A percentile compares a stretch with the other conserved stretches of the same genome.
Evolutionary conservation across 2,888 invertebrate species (phyloP).

Genomic region (Dryobota labecula): DNA sequence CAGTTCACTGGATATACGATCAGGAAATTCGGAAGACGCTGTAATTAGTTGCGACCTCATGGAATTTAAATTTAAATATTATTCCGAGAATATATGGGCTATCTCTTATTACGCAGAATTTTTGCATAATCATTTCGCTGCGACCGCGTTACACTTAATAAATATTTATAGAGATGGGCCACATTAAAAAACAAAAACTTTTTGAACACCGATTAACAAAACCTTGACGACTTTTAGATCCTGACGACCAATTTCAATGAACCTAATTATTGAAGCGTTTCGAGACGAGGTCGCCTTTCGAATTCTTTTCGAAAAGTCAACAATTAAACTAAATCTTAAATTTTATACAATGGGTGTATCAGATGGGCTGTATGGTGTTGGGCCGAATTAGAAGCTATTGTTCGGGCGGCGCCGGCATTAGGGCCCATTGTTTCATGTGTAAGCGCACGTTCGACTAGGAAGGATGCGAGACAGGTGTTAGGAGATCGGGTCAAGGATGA

Average conservation of each 20-base stretch:
- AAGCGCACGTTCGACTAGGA: conserved; percentile 66
- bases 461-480: conserved; percentile 75
- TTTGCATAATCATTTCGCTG: conserved; percentile 42
- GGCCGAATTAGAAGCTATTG: conserved; percentile 75
- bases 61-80: conserved; percentile 52
- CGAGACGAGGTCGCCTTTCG: conserved; percentile 63
- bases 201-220: conserved; percentile 7
- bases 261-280: conserved; percentile 50
- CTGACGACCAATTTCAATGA: conserved; percentile 61
- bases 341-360: conserved; percentile 62
- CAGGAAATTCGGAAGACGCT: conserved; percentile 64
- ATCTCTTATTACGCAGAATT: conserved; percentile 43
- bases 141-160: conserved; percentile 18
- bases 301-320: conserved; percentile 59
- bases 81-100: conserved; percentile 50
- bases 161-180: conserved; percentile 10
- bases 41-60: conserved; percentile 61
- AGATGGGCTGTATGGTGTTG: conserved; percentile 65
- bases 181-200: conserved; percentile 12
- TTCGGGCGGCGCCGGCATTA: conserved; percentile 73
- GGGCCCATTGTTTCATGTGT: conserved; percentile 75
- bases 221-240: conserved; percentile 48
- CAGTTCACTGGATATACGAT: conserved; percentile 68
- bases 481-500: conserved; percentile 76
- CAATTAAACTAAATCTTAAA: conserved; percentile 62